Evolutionary conservation across 1,140 invertebrate species (phyloP), one percentile per base, ranked within the genome.

Genomic region (Hydropsyche tenuis): DNA sequence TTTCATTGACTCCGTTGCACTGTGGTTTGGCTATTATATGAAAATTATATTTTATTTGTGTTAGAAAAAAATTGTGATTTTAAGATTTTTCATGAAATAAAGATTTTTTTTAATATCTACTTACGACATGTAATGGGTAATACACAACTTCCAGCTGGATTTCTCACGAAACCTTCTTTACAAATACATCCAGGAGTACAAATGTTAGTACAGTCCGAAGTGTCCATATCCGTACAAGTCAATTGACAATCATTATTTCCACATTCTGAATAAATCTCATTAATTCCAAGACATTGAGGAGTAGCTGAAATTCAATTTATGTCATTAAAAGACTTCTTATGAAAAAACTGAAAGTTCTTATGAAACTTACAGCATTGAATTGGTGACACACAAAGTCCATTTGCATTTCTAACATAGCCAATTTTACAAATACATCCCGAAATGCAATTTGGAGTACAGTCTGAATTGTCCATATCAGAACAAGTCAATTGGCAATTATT

Each of bases 101-200:
- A 37, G 9, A 37, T 37, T 37, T 37, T 9, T 37, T 4, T 37
- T 9, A 37, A 4, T 37, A 37, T 37, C 30, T 4, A 37, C 30
- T 37, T 65, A 65, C 63, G 23, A 53, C 74, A 70, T 1, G 45
- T 46, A 30, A 5, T 1, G 22, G 43, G 64, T 12, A 45, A 12
- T 14, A 65, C 30, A 22, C 63, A 65, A 2, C 16, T 22, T 16
- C 63, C 63, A 16, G 12, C 9, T n/a, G 4, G 5, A 12, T 65
- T 42, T 16, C 63, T 65, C 3, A 42, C 11, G 16, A 30, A 43
- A 5, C 16, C 37, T 12, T 42, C 30, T 22, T n/a, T 37, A 23
- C 63, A 65, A 20, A 65, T 16, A 12, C 63, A 65, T 65, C 63
- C 63, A 3, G 63, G 63, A 43, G 20, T 18, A 22, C 63, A 65